Evolutionary conservation across 2,888 invertebrate genomes (phyloP).

Genomic region (Ophonus ardosiacus): DNA sequence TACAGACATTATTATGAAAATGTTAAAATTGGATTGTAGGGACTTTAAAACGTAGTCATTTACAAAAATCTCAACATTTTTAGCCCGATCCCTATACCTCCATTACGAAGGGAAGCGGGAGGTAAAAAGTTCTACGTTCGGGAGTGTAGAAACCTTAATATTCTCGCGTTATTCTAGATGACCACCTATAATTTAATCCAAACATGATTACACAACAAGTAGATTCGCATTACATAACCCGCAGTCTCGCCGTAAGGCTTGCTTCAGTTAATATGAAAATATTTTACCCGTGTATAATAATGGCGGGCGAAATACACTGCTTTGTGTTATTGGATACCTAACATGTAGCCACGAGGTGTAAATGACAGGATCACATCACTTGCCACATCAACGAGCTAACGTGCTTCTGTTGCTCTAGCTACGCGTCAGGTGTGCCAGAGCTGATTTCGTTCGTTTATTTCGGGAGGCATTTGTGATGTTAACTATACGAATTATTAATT

Average conservation of each 20-base stretch:
- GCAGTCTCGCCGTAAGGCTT: neutral
- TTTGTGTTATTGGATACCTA: constrained; percentile 23
- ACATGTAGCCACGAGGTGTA: constrained; percentile 45
- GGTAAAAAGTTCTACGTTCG: too few species aligned
- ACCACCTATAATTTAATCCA: constrained; percentile 33
- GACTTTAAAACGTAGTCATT: too few species aligned
- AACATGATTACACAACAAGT: constrained; percentile 41
- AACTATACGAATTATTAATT: neutral
- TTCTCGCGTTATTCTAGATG: constrained; percentile 2
- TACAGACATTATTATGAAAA: too few species aligned
- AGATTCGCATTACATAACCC: constrained; percentile 11
- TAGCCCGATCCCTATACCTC: too few species aligned
- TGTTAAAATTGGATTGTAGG: too few species aligned
- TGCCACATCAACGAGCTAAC: constrained; percentile 34
- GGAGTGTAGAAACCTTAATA: too few species aligned
- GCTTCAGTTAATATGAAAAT: constrained; percentile 31
- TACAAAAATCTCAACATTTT: too few species aligned
- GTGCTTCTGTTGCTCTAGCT: constrained; percentile 2
- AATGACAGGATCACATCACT: constrained; percentile 47
- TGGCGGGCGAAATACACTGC: constrained; percentile 1
- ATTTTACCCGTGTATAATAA: constrained; percentile 17
- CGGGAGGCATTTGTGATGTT: neutral
- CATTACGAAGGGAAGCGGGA: too few species aligned
- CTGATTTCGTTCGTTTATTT: neutral
- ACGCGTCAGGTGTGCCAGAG: neutral